Evolutionary conservation across 2,113 vertebrate genomes (phyloP).

Genomic region (Nothocercus julius): DNA sequence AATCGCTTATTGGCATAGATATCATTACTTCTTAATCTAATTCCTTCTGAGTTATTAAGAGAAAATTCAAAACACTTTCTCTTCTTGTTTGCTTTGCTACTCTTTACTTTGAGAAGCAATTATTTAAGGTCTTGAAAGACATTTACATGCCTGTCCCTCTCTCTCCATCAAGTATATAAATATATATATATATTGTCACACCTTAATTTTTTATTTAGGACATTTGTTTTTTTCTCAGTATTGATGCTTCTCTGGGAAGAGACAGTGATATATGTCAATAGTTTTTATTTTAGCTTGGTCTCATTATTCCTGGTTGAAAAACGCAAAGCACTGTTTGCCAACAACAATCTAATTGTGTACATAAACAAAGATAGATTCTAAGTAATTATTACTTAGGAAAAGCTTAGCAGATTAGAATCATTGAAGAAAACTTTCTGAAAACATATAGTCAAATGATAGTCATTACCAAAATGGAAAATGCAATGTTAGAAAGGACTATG

Average conservation of each 20-base stretch:
- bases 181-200: background rate
- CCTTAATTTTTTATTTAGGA: background rate
- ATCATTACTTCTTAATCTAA: background rate
- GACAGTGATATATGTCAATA: background rate
- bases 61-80: background rate
- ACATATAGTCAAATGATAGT: background rate
- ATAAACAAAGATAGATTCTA: background rate
- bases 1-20: background rate
- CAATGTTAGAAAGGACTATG: background rate
- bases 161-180: background rate
- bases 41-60: background rate
- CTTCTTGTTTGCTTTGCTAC: background rate
- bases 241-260: background rate
- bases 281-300: background rate
- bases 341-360: background rate
- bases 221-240: background rate
- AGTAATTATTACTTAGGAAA: background rate
- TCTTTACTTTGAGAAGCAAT: background rate
- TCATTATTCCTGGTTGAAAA: no score
- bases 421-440: background rate
- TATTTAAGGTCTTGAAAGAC: background rate
- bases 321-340: background rate
- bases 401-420: background rate
- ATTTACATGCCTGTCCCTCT: rapidly evolving
- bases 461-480: background rate